Base-by-base conservation (phyloP, 2,888 invertebrate species). In the Lottia gigantea region DNA sequence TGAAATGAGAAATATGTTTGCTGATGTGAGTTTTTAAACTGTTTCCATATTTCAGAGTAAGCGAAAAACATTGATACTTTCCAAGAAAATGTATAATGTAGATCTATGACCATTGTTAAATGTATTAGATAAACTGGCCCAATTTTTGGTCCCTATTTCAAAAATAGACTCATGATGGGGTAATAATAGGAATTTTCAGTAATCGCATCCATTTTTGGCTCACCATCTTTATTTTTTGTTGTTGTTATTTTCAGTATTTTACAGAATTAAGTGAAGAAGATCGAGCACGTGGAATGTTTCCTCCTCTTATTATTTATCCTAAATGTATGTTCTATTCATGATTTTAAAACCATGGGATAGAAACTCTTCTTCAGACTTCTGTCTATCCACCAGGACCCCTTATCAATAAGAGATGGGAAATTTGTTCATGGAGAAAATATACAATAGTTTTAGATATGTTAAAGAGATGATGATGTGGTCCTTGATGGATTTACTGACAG, bases 1-100 rank as follows among this genome's bases (percentile, higher is more conserved):
- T 61, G 87, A 87, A 74, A 82, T 87, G 77, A 78, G 76, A 66
- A 80, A 83, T 47, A 87, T 87, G 86, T 79, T 87, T 66, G 75
- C 80, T 64, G 79, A 80, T 75, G 86, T 86, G 77, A 76, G 81
- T 76, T 25, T 11, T 1, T 16, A 23, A 14, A n/a, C n/a, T n/a
- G n/a, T n/a, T n/a, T n/a, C n/a, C n/a, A n/a, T n/a, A n/a, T n/a
- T n/a, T n/a, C n/a, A n/a, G n/a, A n/a, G n/a, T n/a, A n/a, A n/a
- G n/a, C n/a, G n/a, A n/a, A n/a, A n/a, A n/a, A n/a, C n/a, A n/a
- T n/a, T n/a, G n/a, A n/a, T n/a, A n/a, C n/a, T n/a, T n/a, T n/a
- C n/a, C n/a, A n/a, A n/a, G n/a, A n/a, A n/a, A n/a, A n/a, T n/a
- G n/a, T n/a, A n/a, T n/a, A n/a, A n/a, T n/a, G n/a, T n/a, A n/a